These are phyloP conservation scores for Anthoscopus minutus DNA, from an alignment of 2,113 vertebrate genomes.

Conservation along the genomic window DNA sequence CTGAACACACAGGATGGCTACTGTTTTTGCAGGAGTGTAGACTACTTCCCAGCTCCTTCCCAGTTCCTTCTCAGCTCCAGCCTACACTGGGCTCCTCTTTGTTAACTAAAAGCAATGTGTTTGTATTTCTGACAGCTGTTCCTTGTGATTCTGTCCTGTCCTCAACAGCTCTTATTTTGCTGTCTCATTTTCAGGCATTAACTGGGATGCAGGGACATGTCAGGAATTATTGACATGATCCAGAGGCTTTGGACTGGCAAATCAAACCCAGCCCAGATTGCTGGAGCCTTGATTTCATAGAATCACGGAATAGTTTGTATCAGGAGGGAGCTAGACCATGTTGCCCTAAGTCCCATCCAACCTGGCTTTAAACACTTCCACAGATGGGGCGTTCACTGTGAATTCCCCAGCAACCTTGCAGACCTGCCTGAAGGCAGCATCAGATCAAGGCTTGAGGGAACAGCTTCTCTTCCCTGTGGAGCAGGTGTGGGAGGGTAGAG, in stretches of 20 bases:
- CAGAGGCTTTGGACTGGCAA: neutral
- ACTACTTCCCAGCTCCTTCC: neutral
- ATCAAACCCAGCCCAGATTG: neutral
- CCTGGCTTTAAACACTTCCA: neutral
- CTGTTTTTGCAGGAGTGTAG: neutral
- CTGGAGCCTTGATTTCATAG: neutral
- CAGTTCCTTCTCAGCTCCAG: neutral
- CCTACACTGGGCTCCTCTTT: neutral
- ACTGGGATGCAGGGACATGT: rapidly evolving
- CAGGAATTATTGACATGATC: neutral
- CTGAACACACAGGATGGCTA: neutral
- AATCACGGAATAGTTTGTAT: neutral
- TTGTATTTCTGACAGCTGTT: neutral
- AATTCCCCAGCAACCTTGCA: neutral
- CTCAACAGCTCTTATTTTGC: neutral
- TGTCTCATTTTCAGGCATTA: neutral
- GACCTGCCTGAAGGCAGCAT: neutral
- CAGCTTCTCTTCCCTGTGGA: neutral
- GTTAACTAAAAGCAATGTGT: neutral
- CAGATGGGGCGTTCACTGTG: neutral
- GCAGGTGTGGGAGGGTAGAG: neutral
- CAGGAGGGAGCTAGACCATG: neutral
- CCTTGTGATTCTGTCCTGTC: neutral
- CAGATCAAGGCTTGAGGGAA: neutral
- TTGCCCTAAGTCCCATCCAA: neutral